A percentile compares a stretch with the other conserved stretches of the same genome.
These are phyloP conservation scores for Dermatemys mawii DNA, from an alignment of 2,113 vertebrate genomes.

Conservation along the genomic window DNA sequence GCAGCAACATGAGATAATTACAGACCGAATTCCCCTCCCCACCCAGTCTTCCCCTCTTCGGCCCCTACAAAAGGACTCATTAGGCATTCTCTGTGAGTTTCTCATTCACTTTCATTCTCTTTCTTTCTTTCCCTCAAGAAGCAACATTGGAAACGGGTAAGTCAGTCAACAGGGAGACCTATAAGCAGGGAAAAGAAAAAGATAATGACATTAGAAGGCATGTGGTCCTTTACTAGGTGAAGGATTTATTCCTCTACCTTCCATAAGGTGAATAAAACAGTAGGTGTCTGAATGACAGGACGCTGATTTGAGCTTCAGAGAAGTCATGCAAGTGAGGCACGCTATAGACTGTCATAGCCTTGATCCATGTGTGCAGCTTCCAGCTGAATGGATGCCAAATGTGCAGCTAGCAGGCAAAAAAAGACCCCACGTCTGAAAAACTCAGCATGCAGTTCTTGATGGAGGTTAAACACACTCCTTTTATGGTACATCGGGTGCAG, in stretches of 20 bases:
- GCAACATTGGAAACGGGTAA: background rate
- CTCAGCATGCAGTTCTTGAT: background rate
- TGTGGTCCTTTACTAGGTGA: background rate
- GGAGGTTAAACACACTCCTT: background rate
- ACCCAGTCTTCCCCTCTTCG: background rate
- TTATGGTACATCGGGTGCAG: background rate
- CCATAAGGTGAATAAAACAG: background rate
- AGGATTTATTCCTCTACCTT: background rate
- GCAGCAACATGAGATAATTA: background rate
- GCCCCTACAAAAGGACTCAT: background rate
- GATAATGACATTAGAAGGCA: background rate
- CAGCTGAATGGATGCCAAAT: fast-evolving
- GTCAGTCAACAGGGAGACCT: background rate
- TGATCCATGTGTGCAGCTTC: background rate
- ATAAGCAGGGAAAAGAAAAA: background rate
- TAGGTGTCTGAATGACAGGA: background rate
- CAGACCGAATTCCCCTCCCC: background rate
- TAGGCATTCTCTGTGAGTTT: background rate
- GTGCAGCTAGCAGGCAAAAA: constrained; percentile 32
- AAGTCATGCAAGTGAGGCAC: background rate
- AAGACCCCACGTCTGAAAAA: background rate
- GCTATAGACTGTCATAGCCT: background rate
- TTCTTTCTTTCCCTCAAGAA: background rate
- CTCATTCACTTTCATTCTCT: background rate
- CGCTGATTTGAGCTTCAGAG: background rate